A percentile compares a stretch with the other conserved stretches of the same genome.
These are phyloP conservation scores for Oncorhynchus clarkii DNA, from an alignment of 2,113 vertebrate species.

Conservation along the genomic window DNA sequence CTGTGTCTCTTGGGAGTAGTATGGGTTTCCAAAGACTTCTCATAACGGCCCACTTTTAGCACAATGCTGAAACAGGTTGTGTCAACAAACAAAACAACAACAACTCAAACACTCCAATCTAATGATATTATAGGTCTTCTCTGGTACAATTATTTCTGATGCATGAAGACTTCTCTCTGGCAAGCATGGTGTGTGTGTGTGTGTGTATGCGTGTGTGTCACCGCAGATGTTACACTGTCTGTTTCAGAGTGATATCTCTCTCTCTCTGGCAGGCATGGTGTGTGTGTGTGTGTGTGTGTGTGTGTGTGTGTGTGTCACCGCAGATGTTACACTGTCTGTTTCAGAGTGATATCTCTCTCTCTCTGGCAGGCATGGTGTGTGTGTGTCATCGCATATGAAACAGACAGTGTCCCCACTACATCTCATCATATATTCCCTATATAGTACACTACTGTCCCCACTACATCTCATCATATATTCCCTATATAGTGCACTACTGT, in stretches of 20 bases:
- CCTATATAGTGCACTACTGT: no score
- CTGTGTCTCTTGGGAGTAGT: no score
- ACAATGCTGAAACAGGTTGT: no score
- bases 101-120: no score
- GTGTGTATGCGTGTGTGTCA: conserved; percentile 11
- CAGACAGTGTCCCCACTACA: no score
- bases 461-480: no score
- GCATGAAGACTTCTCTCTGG: not conserved
- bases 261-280: not conserved
- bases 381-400: not conserved
- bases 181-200: conserved; percentile 12
- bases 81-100: no score
- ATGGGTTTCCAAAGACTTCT: no score
- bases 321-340: conserved; percentile 54
- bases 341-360: conserved; percentile 7
- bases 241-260: conserved; percentile 6
- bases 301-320: conserved; percentile 26
- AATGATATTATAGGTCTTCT: not conserved
- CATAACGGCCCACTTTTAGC: no score
- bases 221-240: conserved; percentile 57
- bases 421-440: no score
- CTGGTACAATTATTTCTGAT: not conserved
- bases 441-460: no score
- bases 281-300: conserved; percentile 22
- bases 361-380: no score